Conservation (phyloP, 1,140 invertebrate species). For the Neodiprion lecontei region DNA sequence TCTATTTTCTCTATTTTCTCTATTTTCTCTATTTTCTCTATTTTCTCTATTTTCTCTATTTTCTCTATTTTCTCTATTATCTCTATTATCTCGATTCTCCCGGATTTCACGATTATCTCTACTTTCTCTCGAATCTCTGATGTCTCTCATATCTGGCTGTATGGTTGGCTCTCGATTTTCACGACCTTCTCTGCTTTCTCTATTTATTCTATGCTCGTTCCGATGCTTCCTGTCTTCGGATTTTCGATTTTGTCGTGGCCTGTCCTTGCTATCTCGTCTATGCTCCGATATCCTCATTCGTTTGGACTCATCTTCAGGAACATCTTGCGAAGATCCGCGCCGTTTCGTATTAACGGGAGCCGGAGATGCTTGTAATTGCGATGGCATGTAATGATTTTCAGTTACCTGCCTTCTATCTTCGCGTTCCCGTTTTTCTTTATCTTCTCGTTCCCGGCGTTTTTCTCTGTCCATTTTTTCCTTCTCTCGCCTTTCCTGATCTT, state of each 20-base stretch:
- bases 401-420: slow-evolving; percentile 38
- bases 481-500: slow-evolving; percentile 38
- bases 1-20: slow-evolving; percentile 24
- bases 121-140: slow-evolving; percentile 38
- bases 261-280: slow-evolving; percentile 78
- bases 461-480: slow-evolving; percentile 35
- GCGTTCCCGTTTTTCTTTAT: slow-evolving; percentile 36
- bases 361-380: slow-evolving; percentile 59
- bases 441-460: slow-evolving; percentile 34
- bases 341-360: slow-evolving; percentile 73
- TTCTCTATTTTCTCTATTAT: slow-evolving; percentile 32
- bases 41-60: slow-evolving; percentile 21
- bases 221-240: slow-evolving; percentile 59
- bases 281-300: slow-evolving; percentile 71
- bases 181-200: slow-evolving; percentile 29
- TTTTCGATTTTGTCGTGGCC: slow-evolving; percentile 54
- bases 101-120: slow-evolving; percentile 32
- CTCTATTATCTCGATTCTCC: slow-evolving; percentile 43
- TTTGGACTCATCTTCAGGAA: slow-evolving; percentile 70
- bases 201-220: slow-evolving; percentile 52
- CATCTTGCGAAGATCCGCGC: slow-evolving; percentile 79
- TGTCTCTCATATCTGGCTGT: slow-evolving; percentile 42
- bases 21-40: slow-evolving; percentile 47
- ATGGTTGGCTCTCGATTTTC: slow-evolving; percentile 47
- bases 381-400: slow-evolving; percentile 49